These are phyloP conservation scores for Imbricaverruca yamaguchii DNA, from an alignment of 2,888 invertebrate genomes.

Conservation along the genomic window DNA sequence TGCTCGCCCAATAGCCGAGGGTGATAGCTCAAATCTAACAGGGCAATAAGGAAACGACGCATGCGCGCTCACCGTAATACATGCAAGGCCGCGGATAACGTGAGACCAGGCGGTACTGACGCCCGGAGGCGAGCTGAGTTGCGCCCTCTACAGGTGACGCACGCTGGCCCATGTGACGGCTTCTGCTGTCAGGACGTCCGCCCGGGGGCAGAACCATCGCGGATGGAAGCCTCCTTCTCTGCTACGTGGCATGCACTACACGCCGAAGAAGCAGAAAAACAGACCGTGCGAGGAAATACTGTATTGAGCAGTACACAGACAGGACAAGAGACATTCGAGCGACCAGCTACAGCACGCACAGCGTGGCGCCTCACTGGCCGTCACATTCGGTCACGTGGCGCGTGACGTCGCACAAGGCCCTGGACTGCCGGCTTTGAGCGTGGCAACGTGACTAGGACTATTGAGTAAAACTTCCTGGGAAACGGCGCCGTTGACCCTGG, in stretches of 20 bases:
- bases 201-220: not conserved
- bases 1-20: no score
- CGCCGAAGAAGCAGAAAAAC: not conserved
- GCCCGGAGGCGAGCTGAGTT: not conserved
- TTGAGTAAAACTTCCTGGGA: not conserved
- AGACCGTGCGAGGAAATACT: not conserved
- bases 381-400: not conserved
- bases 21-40: no score
- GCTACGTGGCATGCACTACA: not conserved
- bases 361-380: not conserved
- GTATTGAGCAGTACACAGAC: not conserved
- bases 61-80: not conserved
- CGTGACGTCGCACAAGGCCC: not conserved
- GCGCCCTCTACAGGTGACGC: not conserved
- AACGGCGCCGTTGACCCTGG: not conserved
- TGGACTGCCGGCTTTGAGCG: not conserved
- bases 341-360: not conserved
- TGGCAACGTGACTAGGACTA: conserved; percentile 4
- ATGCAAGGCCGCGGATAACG: not conserved
- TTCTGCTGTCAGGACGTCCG: not conserved
- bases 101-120: not conserved
- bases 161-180: not conserved
- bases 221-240: not conserved
- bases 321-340: not conserved
- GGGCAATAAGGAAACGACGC: no score